These are phyloP conservation scores for Drosophila virilis DNA, from an alignment of 1,140 invertebrate species.

Conservation along the genomic window DNA sequence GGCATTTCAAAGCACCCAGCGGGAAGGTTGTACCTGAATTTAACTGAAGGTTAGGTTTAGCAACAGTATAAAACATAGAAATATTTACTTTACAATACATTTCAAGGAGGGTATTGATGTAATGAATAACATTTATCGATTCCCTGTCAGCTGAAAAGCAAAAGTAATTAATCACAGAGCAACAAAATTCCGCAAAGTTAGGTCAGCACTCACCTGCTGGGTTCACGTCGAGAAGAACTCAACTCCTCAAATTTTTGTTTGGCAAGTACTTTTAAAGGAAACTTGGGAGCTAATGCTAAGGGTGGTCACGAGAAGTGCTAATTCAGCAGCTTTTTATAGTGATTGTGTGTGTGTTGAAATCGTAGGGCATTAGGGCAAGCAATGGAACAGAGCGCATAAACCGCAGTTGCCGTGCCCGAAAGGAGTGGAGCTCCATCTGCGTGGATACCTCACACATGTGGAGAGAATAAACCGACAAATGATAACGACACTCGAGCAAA, in stretches of 20 bases:
- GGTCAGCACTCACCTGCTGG: not conserved
- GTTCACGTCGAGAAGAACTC: too few species aligned
- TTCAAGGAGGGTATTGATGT: not conserved
- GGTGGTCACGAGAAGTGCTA: constrained; percentile 21
- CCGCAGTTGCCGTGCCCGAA: constrained; percentile 26
- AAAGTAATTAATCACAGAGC: not conserved
- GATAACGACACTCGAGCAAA: constrained; percentile 81
- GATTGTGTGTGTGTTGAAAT: constrained; percentile 15
- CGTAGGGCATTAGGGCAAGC: constrained; percentile 31
- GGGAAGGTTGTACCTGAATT: not conserved
- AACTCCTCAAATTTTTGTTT: not conserved
- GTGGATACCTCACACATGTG: constrained; percentile 57
- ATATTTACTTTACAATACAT: not conserved
- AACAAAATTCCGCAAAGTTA: not conserved
- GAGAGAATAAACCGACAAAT: constrained; percentile 75
- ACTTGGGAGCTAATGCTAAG: constrained; percentile 6
- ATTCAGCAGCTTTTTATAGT: constrained; percentile 43
- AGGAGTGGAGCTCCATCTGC: constrained; percentile 3
- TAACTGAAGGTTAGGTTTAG: not conserved
- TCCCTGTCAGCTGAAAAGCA: not conserved
- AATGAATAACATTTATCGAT: not conserved
- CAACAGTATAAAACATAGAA: not conserved
- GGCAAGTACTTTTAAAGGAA: constrained; percentile 20
- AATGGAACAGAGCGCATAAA: constrained; percentile 52
- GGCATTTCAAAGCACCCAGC: constrained; percentile 10